Base-by-base conservation (phyloP, 2,797 vertebrate genomes). In the Sebastes cheni region DNA sequence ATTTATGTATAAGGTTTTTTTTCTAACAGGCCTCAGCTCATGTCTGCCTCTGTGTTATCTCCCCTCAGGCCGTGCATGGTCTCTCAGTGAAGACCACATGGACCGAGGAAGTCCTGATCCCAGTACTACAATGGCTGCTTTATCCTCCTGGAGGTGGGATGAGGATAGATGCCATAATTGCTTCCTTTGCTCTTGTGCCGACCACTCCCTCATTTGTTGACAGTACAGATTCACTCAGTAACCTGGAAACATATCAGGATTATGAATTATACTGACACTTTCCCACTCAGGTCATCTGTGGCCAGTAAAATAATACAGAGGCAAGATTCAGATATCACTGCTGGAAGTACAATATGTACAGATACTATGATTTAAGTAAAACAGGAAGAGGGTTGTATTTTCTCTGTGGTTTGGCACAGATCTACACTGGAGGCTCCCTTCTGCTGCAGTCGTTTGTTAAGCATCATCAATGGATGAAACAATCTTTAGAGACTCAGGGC, bases 111-210 rank as follows among this genome's bases (percentile, higher is more conserved):
- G 55, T 80, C 70, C 62, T 80, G 79, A 68, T 83, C 74, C 2
- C 4, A 23, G 22, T 2, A 6, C 58, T 62, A 90, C 86, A 90
- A 92, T 71, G 71, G 60, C 55, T 60, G 78, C 89, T 89, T 89
- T 91, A 73, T 93, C 50, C 78, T 74, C 55, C 50, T 56, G 67
- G 81, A 86, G 86, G 69, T 79, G 29, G 56, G 73, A 67, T 55
- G 78, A 80, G 46, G 67, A 81, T 18, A 85, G 83, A 90, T 77
- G 64, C 67, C 20, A 62, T 82, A 75, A 89, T 72, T 85, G 60
- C 87, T 80, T 91, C 79, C 87, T 86, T 70, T 70, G 27, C 84
- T 78, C 67, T 75, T 52, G 72, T 46, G 58, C 36, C 23, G 20
- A 58, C 75, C 67, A 25, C 65, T 73, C 71, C 70, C 46, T 82